phyloP scores from a whole-genome alignment of 2,113 vertebrate genomes.

The Anseranas semipalmata region DNA sequence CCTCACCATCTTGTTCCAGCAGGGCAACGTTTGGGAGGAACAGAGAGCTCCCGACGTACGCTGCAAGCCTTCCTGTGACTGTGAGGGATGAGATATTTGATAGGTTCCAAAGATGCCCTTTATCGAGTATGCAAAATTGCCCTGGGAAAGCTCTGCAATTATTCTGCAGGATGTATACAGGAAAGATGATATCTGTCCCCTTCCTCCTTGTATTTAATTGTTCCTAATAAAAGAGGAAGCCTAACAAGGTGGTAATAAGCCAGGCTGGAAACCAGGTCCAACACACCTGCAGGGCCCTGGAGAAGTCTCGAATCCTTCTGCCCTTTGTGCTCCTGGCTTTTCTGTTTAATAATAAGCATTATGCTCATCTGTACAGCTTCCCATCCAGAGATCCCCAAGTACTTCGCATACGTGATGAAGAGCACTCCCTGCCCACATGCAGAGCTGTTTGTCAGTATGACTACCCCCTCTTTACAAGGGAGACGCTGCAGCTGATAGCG shows the following conservation, averaged over 20 bases:
- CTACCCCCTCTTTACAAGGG: slow-evolving; percentile 26
- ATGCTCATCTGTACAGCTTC: neutral
- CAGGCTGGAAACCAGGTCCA: neutral
- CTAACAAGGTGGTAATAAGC: neutral
- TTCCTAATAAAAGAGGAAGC: slow-evolving; percentile 21
- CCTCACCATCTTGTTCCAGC: neutral
- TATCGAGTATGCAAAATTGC: slow-evolving; percentile 37
- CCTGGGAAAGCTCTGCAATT: slow-evolving; percentile 43
- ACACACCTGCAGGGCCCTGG: neutral
- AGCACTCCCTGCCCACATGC: slow-evolving; percentile 28
- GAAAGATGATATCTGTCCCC: slow-evolving; percentile 33
- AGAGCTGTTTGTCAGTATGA: slow-evolving; percentile 55
- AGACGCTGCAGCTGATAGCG: slow-evolving; percentile 10
- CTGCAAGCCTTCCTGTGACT: neutral
- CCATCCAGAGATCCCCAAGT: neutral
- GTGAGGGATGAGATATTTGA: slow-evolving; percentile 13
- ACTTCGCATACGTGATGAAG: slow-evolving; percentile 19
- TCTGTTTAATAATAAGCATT: slow-evolving; percentile 24
- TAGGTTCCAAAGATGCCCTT: slow-evolving; percentile 51
- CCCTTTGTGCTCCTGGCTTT: neutral
- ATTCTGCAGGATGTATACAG: slow-evolving; percentile 31
- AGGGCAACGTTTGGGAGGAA: neutral
- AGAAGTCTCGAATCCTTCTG: neutral
- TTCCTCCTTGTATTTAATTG: slow-evolving; percentile 35
- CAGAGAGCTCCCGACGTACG: neutral